These are phyloP conservation scores for Chiloscyllium punctatum DNA, from an alignment of 2,797 vertebrate species.

Conservation along the genomic window DNA sequence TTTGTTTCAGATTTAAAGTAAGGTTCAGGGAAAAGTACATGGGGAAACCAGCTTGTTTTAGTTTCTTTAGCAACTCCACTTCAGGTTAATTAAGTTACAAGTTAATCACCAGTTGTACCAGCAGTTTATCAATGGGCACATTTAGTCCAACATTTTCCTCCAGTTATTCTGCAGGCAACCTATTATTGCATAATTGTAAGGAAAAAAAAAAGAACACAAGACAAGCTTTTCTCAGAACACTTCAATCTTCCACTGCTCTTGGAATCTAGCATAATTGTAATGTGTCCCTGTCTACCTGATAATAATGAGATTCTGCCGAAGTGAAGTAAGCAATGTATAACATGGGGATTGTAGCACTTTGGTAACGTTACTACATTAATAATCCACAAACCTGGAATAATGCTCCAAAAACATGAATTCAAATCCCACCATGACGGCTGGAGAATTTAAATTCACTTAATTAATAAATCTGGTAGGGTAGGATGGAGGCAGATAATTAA, in stretches of 20 bases:
- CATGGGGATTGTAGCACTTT: too few species aligned
- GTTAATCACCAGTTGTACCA: constrained; percentile 10
- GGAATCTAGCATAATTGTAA: not conserved
- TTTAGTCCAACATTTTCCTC: not conserved
- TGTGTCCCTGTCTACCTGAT: not conserved
- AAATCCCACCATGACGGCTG: too few species aligned
- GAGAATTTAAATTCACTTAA: too few species aligned
- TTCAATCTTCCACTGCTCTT: not conserved
- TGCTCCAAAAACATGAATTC: too few species aligned
- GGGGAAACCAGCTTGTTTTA: not conserved
- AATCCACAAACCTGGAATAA: too few species aligned
- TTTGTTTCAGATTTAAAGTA: not conserved
- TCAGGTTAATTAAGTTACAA: not conserved
- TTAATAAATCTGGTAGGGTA: too few species aligned
- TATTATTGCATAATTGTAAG: not conserved
- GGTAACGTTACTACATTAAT: too few species aligned
- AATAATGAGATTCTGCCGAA: not conserved
- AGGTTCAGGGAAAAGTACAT: not conserved
- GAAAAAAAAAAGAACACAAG: not conserved
- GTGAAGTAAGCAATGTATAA: not conserved
- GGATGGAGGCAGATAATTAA: not conserved
- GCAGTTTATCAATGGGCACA: not conserved
- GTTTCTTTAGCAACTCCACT: not conserved
- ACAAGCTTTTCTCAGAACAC: not conserved
- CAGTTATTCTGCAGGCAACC: not conserved